These are phyloP conservation scores for Ernsta delagoae DNA, from an alignment of 2,888 invertebrate genomes.

Conservation along the genomic window DNA sequence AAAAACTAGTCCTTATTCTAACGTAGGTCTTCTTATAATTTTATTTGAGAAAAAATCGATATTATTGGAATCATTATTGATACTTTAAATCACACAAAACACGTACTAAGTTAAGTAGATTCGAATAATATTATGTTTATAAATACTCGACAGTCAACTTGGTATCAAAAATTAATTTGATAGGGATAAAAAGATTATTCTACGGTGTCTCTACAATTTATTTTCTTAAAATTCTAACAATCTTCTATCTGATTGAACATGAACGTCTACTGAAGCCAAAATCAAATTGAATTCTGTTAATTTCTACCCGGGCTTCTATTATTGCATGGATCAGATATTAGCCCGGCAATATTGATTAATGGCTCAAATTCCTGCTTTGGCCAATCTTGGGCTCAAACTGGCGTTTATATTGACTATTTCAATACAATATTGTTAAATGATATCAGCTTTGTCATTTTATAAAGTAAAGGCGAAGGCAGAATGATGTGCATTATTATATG, in stretches of 20 bases:
- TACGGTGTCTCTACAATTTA: neutral
- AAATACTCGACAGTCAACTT: no score
- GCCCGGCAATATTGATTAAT: slow-evolving; percentile 24
- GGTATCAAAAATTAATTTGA: no score
- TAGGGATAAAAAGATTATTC: no score
- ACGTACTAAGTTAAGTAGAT: no score
- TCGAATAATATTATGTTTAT: no score
- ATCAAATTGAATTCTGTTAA: slow-evolving; percentile 17
- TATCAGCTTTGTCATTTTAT: neutral
- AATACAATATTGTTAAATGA: neutral
- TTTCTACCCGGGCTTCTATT: slow-evolving; percentile 8
- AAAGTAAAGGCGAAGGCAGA: no score
- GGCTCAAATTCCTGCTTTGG: slow-evolving; percentile 11
- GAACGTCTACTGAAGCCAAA: neutral
- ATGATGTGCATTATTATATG: no score
- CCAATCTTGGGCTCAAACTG: slow-evolving; percentile 18
- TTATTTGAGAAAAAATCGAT: no score
- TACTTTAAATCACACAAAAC: no score
- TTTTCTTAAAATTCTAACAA: neutral
- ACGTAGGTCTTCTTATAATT: neutral
- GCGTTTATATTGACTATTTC: neutral
- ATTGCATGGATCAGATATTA: slow-evolving; percentile 20
- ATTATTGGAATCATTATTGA: no score
- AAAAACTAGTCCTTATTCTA: neutral
- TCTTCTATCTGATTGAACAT: neutral